These are phyloP conservation scores for Macrosiphum euphorbiae DNA, from an alignment of 2,888 invertebrate genomes.

Conservation along the genomic window DNA sequence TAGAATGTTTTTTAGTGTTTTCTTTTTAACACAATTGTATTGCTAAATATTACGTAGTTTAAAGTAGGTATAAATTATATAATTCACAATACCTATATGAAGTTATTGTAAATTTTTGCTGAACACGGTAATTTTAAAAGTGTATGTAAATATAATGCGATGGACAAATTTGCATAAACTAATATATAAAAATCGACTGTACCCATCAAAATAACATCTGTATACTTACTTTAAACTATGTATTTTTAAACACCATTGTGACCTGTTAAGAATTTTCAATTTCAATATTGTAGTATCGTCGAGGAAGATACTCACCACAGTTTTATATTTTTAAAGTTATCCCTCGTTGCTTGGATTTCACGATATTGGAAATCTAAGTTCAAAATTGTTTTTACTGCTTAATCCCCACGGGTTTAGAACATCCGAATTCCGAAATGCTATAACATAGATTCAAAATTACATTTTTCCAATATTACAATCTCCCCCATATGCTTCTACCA, in stretches of 20 bases:
- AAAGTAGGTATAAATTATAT: background rate
- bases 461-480: constrained; percentile 8
- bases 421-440: background rate
- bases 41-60: background rate
- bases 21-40: background rate
- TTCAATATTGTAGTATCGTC: background rate
- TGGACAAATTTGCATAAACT: background rate
- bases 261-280: background rate
- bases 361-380: constrained; percentile 39
- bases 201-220: background rate
- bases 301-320: background rate
- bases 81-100: background rate
- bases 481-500: background rate
- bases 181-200: background rate
- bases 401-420: background rate
- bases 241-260: background rate
- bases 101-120: background rate
- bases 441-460: background rate
- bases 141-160: background rate
- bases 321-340: constrained; percentile 4
- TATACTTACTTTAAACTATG: background rate
- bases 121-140: background rate
- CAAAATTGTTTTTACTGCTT: constrained; percentile 12
- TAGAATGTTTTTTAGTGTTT: too few species aligned
- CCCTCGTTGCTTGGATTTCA: background rate